Percentiles rank a stretch among this genome's conserved stretches.
Evolutionary conservation across 2,797 vertebrate species (phyloP).

Genomic region (Pelobates cultripes): DNA sequence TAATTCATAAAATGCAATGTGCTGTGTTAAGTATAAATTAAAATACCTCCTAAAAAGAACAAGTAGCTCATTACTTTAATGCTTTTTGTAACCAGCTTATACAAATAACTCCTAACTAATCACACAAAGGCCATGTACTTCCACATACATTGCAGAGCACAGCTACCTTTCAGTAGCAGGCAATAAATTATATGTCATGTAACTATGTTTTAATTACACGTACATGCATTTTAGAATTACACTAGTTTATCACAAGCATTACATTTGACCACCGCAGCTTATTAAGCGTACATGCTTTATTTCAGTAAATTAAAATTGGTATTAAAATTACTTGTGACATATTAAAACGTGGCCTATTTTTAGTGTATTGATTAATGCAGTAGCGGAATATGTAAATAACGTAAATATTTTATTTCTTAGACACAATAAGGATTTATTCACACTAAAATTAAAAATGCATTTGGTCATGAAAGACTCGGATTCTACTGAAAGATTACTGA

Average conservation of each 20-base stretch:
- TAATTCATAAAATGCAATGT: conserved; percentile 13
- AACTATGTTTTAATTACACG: conserved; percentile 56
- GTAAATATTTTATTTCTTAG: conserved; percentile 57
- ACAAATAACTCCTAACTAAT: conserved; percentile 46
- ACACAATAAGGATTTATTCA: conserved; percentile 58
- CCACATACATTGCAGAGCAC: conserved; percentile 32
- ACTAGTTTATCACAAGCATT: conserved; percentile 52
- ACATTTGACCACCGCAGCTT: conserved; percentile 37
- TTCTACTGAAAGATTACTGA: conserved; percentile 62
- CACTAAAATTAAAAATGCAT: conserved; percentile 66
- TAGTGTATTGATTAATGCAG: conserved; percentile 47
- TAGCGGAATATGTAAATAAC: conserved; percentile 58
- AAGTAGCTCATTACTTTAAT: conserved; percentile 41
- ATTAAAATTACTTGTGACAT: conserved; percentile 36
- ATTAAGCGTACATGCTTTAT: conserved; percentile 39
- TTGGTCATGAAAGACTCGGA: conserved; percentile 68
- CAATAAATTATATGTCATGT: conserved; percentile 37
- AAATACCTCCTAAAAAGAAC: conserved; percentile 32
- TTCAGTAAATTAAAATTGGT: conserved; percentile 38
- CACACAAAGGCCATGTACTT: conserved; percentile 7
- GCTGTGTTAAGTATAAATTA: conserved; percentile 42
- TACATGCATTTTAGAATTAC: conserved; percentile 49
- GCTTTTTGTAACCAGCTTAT: conserved; percentile 34
- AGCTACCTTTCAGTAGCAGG: conserved; percentile 37
- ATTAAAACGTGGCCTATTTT: conserved; percentile 38